These are phyloP conservation scores for Conus canariensis DNA, from an alignment of 2,888 invertebrate species.

Conservation along the genomic window DNA sequence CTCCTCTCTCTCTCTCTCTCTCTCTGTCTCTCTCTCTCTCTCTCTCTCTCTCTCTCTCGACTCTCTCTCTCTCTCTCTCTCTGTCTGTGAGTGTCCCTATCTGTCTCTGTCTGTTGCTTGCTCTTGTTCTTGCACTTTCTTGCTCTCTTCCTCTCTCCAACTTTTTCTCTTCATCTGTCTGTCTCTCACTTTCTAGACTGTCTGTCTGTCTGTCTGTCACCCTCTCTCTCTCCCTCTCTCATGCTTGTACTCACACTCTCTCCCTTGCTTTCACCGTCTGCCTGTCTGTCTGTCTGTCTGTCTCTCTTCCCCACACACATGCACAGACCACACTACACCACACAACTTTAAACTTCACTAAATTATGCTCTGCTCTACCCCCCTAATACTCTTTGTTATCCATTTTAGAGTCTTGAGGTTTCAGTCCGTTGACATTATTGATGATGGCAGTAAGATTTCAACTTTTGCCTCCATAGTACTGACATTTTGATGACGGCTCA, in stretches of 20 bases:
- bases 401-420: too few relatives aligned
- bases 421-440: too few relatives aligned
- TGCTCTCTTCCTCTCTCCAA: background rate
- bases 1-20: constrained; percentile 32
- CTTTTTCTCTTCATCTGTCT: background rate
- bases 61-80: background rate
- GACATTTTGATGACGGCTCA: too few relatives aligned
- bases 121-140: background rate
- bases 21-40: background rate
- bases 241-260: background rate
- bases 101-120: background rate
- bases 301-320: background rate
- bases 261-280: background rate
- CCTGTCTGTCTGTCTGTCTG: background rate
- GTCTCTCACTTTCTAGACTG: background rate
- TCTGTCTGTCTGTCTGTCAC: background rate
- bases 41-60: background rate
- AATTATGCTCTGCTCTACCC: too few relatives aligned
- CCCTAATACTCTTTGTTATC: too few relatives aligned
- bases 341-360: too few relatives aligned
- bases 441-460: too few relatives aligned
- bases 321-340: too few relatives aligned
- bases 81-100: background rate
- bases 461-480: too few relatives aligned
- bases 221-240: background rate